phyloP scores from a whole-genome alignment of 2,797 vertebrate genomes.

The Capromys pilorides region DNA sequence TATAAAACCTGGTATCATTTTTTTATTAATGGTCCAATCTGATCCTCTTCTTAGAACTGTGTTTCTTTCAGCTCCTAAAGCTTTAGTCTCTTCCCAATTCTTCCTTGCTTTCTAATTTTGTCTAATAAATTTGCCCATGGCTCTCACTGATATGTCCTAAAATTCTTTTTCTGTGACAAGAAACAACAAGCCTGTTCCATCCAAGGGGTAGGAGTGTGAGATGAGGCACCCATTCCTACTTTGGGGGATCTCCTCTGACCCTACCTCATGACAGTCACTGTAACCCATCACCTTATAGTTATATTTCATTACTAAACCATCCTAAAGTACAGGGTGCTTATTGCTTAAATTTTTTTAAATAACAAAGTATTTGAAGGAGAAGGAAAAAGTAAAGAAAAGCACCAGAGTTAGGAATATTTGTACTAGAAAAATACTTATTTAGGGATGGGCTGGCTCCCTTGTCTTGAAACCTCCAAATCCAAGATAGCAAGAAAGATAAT shows the following conservation, averaged over 20 bases:
- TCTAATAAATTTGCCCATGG: neutral
- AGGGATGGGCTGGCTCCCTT: neutral
- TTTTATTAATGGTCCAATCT: neutral
- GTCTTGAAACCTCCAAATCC: neutral
- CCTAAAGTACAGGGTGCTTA: neutral
- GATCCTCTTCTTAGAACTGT: neutral
- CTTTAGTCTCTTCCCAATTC: neutral
- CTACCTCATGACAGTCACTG: neutral
- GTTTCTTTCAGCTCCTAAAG: neutral
- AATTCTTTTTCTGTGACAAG: neutral
- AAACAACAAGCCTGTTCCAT: neutral
- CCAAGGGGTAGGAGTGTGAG: neutral
- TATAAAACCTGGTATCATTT: neutral
- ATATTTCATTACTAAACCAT: neutral
- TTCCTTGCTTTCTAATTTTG: neutral
- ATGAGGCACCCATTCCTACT: neutral
- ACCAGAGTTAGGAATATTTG: neutral
- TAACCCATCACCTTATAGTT: neutral
- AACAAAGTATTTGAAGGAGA: accelerated
- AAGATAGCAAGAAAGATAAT: neutral
- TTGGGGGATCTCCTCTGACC: neutral
- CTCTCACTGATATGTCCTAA: neutral
- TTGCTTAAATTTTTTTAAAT: neutral
- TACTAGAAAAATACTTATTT: neutral
- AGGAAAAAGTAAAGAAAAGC: neutral